Evolutionary conservation across 2,888 invertebrate genomes (phyloP), one percentile per base, ranked within the genome.

Genomic region (Sicus ferrugineus): DNA sequence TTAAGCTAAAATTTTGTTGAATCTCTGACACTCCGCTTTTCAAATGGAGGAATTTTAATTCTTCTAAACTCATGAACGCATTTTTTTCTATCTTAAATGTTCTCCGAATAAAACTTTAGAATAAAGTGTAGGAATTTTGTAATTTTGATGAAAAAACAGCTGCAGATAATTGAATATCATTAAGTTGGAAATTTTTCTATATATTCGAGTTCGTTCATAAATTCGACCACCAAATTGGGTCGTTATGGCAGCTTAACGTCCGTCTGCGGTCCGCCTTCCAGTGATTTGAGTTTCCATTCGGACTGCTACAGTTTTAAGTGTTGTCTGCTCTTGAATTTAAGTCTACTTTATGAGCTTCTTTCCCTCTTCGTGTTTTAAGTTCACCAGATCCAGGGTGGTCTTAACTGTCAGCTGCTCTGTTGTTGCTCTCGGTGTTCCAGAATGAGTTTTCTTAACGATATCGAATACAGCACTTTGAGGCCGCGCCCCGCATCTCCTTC

Each of bases 381-480:
- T n/a, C 42, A 38, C 6, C 23, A 42, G 26, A 61, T n/a, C 61
- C 14, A 23, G 61, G 61, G 61, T 42, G 61, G 61, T 61, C 61
- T 61, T 61, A 38, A 61, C 26, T 42, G 26, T 61, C 42, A 42
- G 34, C 31, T 59, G 19, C 11, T 28, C 42, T 61, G 42, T 61
- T 61, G 38, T 59, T 38, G 34, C 58, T 42, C n/a, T 16, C 2
- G n/a, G 3, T 28, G 28, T n/a, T 56, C 16, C 4, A 16, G 42
- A 7, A n/a, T 16, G 42, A n/a, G 2, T 42, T 42, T 42, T 42
- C 11, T 56, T 30, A 14, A 54, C 5, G 9, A 14, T 14, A 54
- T 54, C 23, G 26, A 54, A 54, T 21, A 54, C 52, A 54, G 26
- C 52, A 23, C 28, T 58, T 28, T 58, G 30, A 19, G n/a, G n/a